Percentiles rank a stretch among this genome's conserved stretches.
Conservation (phyloP, 2,888 invertebrate genomes). For the Torymus aiolomorphi region DNA sequence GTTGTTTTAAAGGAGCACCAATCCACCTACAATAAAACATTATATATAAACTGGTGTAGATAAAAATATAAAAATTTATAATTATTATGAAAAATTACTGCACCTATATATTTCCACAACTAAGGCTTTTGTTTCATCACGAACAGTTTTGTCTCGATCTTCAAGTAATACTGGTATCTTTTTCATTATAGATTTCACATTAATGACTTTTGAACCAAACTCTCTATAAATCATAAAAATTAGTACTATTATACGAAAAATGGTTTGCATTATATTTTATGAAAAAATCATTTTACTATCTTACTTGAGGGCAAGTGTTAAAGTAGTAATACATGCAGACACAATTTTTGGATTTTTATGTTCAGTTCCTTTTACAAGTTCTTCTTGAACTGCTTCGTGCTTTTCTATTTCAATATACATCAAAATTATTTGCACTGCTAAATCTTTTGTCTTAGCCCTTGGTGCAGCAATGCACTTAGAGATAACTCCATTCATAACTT, state of each 20-base stretch:
- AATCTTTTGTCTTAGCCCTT: constrained; percentile 92
- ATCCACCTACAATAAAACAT: constrained; percentile 82
- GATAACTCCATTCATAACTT: constrained; percentile 92
- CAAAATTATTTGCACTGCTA: constrained; percentile 90
- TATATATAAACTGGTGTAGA: neutral
- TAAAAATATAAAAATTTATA: neutral
- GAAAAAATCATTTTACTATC: constrained; percentile 50
- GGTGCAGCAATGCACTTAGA: constrained; percentile 95
- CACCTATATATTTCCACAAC: constrained; percentile 93
- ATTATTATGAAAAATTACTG: constrained; percentile 60
- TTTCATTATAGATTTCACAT: constrained; percentile 92
- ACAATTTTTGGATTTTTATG: constrained; percentile 98
- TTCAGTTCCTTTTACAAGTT: constrained; percentile 93
- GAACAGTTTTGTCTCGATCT: constrained; percentile 92
- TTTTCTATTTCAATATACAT: constrained; percentile 98
- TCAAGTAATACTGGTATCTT: constrained; percentile 89
- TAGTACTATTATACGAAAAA: constrained; percentile 16
- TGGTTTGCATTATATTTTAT: neutral
- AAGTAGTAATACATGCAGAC: constrained; percentile 86
- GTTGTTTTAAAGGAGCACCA: constrained; percentile 88
- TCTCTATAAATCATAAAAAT: constrained; percentile 77
- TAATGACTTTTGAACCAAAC: constrained; percentile 94
- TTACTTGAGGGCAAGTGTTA: constrained; percentile 84
- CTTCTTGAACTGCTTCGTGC: constrained; percentile 91
- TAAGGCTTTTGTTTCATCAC: constrained; percentile 94